Conservation (phyloP, 2,797 vertebrate genomes). For the Glossophaga mutica region DNA sequence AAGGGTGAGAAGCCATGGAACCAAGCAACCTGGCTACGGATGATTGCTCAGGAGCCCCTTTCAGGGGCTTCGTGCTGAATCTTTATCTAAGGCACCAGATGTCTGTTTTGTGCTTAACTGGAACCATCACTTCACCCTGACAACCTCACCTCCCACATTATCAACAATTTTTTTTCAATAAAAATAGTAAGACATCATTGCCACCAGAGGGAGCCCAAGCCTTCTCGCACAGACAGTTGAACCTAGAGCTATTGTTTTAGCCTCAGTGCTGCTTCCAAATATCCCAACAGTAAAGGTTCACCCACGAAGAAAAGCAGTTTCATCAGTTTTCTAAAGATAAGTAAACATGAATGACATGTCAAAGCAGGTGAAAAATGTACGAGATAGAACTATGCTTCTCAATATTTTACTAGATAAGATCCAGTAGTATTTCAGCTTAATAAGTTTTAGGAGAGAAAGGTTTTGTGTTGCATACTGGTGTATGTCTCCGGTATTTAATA, state of each 20-base stretch:
- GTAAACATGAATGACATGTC: neutral
- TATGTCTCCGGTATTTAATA: neutral
- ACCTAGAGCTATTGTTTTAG: neutral
- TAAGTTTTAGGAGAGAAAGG: neutral
- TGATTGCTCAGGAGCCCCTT: neutral
- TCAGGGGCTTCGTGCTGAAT: neutral
- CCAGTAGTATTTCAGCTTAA: neutral
- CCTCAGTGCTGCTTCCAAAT: neutral
- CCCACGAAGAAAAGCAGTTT: neutral
- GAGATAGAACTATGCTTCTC: neutral
- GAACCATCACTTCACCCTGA: neutral
- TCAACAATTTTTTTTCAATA: neutral
- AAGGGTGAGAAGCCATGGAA: neutral
- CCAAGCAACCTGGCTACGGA: neutral
- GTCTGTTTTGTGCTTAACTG: neutral
- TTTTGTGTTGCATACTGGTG: neutral
- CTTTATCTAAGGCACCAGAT: neutral
- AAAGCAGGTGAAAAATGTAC: neutral
- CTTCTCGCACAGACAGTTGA: neutral
- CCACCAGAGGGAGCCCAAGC: constrained; percentile 77
- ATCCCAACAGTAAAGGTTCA: neutral
- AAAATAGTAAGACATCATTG: neutral
- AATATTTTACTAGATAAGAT: neutral
- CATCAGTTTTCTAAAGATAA: neutral
- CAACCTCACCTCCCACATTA: neutral